These are phyloP conservation scores for Drosophila peninsularis DNA, from an alignment of 2,888 invertebrate species.

Conservation along the genomic window DNA sequence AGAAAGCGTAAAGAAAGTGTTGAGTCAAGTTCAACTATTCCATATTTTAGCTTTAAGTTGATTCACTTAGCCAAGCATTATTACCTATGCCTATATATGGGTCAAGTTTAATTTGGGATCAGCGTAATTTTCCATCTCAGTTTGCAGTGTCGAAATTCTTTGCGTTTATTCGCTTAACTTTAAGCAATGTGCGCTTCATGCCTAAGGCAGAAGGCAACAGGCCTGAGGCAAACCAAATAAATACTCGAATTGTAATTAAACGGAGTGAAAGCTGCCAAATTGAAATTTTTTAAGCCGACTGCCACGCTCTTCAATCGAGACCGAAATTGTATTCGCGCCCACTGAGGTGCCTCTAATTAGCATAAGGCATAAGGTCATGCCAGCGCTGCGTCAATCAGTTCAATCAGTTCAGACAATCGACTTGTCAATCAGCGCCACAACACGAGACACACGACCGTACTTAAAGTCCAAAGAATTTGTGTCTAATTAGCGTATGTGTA, in stretches of 20 bases:
- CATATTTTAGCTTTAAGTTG: too few species aligned
- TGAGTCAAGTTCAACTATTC: too few species aligned
- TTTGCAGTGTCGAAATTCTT: too few species aligned
- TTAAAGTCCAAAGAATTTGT: slow-evolving; percentile 31
- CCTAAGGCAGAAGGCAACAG: slow-evolving; percentile 6
- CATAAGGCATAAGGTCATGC: slow-evolving; percentile 49
- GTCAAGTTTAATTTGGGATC: too few species aligned
- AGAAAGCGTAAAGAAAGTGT: too few species aligned
- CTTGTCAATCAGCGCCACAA: slow-evolving; percentile 11
- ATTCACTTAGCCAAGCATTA: too few species aligned
- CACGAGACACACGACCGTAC: slow-evolving; percentile 1
- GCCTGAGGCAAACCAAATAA: background rate
- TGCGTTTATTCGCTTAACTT: too few species aligned
- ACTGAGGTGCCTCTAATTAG: slow-evolving; percentile 57
- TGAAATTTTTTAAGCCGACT: slow-evolving; percentile 13
- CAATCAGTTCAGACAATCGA: too few species aligned
- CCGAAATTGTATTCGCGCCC: slow-evolving; percentile 10
- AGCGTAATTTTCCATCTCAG: too few species aligned
- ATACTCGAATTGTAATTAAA: slow-evolving; percentile 32
- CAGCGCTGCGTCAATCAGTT: slow-evolving; percentile 6
- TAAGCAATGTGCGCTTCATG: too few species aligned
- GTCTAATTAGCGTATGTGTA: slow-evolving; percentile 54
- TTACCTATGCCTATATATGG: too few species aligned
- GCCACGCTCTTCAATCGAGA: slow-evolving; percentile 20
- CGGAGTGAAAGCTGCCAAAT: slow-evolving; percentile 17